phyloP scores from a whole-genome alignment of 2,888 invertebrate genomes.

The Drosophila paramelanica region DNA sequence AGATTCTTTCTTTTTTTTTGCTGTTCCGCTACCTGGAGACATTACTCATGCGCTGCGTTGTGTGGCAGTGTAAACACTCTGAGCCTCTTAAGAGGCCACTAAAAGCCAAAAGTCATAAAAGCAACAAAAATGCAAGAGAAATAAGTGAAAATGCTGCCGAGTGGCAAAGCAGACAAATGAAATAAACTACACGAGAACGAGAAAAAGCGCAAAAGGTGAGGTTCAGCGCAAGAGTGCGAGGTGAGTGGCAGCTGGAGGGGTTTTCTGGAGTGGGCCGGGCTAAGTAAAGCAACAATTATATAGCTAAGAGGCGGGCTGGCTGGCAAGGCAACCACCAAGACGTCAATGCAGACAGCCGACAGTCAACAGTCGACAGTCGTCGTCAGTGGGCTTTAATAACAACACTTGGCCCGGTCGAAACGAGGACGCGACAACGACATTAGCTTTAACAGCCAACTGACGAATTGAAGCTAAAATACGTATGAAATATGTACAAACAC shows the following conservation, averaged over 20 bases:
- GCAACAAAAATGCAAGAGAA: conserved; percentile 61
- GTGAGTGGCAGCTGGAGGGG: conserved; percentile 10
- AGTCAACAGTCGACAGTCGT: conserved; percentile 27
- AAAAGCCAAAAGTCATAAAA: conserved; percentile 81
- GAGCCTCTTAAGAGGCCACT: conserved; percentile 76
- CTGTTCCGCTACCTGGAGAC: conserved; percentile 40
- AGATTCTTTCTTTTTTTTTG: conserved; percentile 14
- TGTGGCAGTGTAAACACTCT: conserved; percentile 55
- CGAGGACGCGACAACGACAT: conserved; percentile 33
- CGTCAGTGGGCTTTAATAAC: conserved; percentile 66
- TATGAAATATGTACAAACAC: conserved; percentile 8
- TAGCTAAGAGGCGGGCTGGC: conserved; percentile 64
- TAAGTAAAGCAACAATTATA: conserved; percentile 81
- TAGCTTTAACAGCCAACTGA: conserved; percentile 62
- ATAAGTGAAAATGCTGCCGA: conserved; percentile 74
- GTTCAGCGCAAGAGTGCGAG: conserved; percentile 37
- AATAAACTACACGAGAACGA: conserved; percentile 68
- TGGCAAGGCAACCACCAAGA: conserved; percentile 35
- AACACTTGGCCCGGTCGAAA: conserved; percentile 56
- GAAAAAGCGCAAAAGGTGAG: conserved; percentile 65
- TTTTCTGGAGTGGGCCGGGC: conserved; percentile 38
- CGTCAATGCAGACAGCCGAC: conserved; percentile 42
- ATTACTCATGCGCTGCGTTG: conserved; percentile 72
- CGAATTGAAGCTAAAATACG: conserved; percentile 74
- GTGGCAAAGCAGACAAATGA: conserved; percentile 69